These are phyloP conservation scores for Acheta domesticus DNA, from an alignment of 2,888 invertebrate species.

Conservation along the genomic window DNA sequence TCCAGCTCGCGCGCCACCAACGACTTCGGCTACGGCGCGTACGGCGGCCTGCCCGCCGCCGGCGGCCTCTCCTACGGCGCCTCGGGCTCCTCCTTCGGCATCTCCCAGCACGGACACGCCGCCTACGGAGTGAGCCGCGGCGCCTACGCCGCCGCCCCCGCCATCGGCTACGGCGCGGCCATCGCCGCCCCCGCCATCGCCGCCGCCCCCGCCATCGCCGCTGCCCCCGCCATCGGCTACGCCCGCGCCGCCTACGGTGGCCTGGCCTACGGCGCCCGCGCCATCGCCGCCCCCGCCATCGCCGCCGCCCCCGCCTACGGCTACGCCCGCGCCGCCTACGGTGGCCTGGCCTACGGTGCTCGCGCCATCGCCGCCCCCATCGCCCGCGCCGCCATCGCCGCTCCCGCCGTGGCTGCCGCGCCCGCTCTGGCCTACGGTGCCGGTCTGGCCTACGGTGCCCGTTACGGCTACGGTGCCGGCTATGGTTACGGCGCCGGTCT, in stretches of 20 bases:
- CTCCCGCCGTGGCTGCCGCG: background rate
- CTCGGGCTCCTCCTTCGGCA: conserved; percentile 26
- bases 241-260: conserved; percentile 25
- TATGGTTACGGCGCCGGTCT: conserved; percentile 29
- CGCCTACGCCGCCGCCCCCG: conserved; percentile 27
- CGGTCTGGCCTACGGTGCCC: conserved; percentile 19
- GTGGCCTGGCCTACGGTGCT: conserved; percentile 23
- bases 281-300: conserved; percentile 26
- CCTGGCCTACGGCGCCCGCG: conserved; percentile 20
- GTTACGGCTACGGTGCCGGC: conserved; percentile 25
- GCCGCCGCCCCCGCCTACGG: conserved; percentile 1
- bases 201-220: conserved; percentile 26
- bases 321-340: background rate
- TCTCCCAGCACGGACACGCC: conserved; percentile 44
- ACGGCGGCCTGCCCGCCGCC: conserved; percentile 20
- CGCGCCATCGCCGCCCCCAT: conserved; percentile 26
- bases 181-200: conserved; percentile 27
- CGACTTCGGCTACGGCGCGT: conserved; percentile 29
- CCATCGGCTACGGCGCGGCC: conserved; percentile 28
- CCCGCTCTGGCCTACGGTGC: conserved; percentile 39
- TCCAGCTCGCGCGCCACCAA: conserved; percentile 34
- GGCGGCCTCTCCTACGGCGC: conserved; percentile 11
- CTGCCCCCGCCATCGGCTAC: conserved; percentile 27
- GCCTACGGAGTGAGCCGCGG: conserved; percentile 22
- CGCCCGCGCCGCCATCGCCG: conserved; percentile 22